These are phyloP conservation scores for Altica lythri DNA, from an alignment of 2,888 invertebrate species.

Conservation along the genomic window DNA sequence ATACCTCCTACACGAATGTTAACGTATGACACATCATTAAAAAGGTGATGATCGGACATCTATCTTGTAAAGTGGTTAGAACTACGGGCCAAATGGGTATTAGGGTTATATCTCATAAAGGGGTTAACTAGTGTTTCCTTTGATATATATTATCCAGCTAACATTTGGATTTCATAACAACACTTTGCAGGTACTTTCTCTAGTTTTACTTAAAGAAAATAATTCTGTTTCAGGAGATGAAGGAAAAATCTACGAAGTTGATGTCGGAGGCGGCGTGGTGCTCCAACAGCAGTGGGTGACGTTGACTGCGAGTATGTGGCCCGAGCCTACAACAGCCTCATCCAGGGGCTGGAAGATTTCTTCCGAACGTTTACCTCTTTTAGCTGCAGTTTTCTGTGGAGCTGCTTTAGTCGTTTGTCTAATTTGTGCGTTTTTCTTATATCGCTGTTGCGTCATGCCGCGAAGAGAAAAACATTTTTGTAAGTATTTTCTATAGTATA, in stretches of 20 bases:
- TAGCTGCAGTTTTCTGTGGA: slow-evolving; percentile 60
- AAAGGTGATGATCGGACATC: too few relatives aligned
- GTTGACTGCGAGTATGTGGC: slow-evolving; percentile 61
- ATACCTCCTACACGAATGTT: too few relatives aligned
- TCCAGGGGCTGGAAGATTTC: slow-evolving; percentile 56
- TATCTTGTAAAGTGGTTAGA: too few relatives aligned
- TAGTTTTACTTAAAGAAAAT: too few relatives aligned
- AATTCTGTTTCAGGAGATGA: slow-evolving; percentile 52
- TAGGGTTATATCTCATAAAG: too few relatives aligned
- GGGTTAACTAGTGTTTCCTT: too few relatives aligned
- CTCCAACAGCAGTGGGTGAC: slow-evolving; percentile 61
- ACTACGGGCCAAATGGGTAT: too few relatives aligned
- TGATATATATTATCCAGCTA: too few relatives aligned
- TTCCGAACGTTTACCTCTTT: slow-evolving; percentile 57
- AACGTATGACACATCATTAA: too few relatives aligned
- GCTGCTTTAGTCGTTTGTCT: slow-evolving; percentile 69
- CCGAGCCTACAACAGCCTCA: slow-evolving; percentile 52
- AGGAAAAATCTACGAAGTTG: slow-evolving; percentile 45
- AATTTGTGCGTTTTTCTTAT: slow-evolving; percentile 67
- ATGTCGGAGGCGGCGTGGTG: slow-evolving; percentile 46
- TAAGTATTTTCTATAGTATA: too few relatives aligned
- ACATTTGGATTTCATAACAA: too few relatives aligned
- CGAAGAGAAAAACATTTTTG: slow-evolving; percentile 71
- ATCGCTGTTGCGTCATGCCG: slow-evolving; percentile 73
- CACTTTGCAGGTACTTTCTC: too few relatives aligned